phyloP scores from a whole-genome alignment of 2,113 vertebrate genomes.

The Cavia porcellus region DNA sequence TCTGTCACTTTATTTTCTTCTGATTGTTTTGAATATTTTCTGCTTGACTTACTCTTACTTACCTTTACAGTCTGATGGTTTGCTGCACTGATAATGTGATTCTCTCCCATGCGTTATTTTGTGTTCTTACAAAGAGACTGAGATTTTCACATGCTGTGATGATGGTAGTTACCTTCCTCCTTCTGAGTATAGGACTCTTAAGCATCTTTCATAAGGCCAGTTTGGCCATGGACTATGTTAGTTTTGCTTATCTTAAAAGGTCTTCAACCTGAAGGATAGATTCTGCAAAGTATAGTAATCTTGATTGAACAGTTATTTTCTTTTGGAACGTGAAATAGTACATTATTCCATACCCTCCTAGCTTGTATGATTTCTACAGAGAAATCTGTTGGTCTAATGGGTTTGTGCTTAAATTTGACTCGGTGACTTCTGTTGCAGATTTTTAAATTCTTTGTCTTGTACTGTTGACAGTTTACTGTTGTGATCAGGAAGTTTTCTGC shows the following conservation, averaged over 20 bases:
- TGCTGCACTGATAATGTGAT: background rate
- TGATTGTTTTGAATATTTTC: background rate
- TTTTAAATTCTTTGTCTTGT: background rate
- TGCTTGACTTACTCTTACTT: background rate
- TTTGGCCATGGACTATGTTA: background rate
- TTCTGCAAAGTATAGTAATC: background rate
- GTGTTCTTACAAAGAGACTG: background rate
- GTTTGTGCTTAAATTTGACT: background rate
- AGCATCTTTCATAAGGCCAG: background rate
- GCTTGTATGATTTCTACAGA: background rate
- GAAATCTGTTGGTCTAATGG: background rate
- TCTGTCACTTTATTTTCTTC: background rate
- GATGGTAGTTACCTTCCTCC: background rate
- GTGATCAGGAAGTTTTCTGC: background rate
- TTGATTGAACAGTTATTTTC: background rate
- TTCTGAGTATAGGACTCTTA: background rate
- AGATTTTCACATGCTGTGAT: background rate
- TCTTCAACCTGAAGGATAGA: background rate
- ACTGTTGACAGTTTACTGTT: background rate
- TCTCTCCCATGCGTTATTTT: background rate
- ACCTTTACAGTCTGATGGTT: background rate
- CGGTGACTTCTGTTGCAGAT: background rate
- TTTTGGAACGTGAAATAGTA: background rate
- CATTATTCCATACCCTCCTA: background rate
- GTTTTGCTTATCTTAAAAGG: background rate